Evolutionary conservation across 2,113 vertebrate species (phyloP), one percentile per base, ranked within the genome.

Genomic region (Elgaria multicarinata): DNA sequence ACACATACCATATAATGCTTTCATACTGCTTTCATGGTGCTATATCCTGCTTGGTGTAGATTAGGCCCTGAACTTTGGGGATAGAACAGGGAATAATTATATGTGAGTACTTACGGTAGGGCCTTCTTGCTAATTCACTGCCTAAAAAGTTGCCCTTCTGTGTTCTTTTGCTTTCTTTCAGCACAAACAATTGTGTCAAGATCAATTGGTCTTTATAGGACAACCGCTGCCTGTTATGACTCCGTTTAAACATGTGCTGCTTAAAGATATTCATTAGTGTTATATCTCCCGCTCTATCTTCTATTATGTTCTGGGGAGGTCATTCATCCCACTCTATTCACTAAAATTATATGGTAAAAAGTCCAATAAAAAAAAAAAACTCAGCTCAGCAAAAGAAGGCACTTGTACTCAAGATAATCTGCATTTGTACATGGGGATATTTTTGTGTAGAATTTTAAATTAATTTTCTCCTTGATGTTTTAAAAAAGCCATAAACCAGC

Each of bases 191-290:
- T 24, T 72, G 20, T 80, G 76, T 86, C 85, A 78, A 44, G 31
- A 50, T 88, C 58, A 84, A 58, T 33, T 58, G 24, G 24, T 67
- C 42, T 78, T 36, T 74, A 42, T 20, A 66, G 24, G 31, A 67
- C 33, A 39, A n/a, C 3, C 24, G 44, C 53, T 79, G 62, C 36
- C 75, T 26, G 5, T 83, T 91, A 76, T 0, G 6, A 85, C 77
- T 84, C 80, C 89, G 90, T 86, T 91, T 89, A 88, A 89, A 62
- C 80, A 86, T 9, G 13, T 50, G 50, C 46, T 89, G 42, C 83
- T 93, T 93, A 93, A 93, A 90, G 86, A 87, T 74, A 91, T 20
- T 71, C 85, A 31, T 93, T 89, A 79, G 53, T 39, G 77, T 50
- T 75, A 55, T 84, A 69, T 62, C 42, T 80, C 44, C 77, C 46